Evolutionary conservation across 2,113 vertebrate genomes (phyloP).

Genomic region (Benitochromis conjunctus): DNA sequence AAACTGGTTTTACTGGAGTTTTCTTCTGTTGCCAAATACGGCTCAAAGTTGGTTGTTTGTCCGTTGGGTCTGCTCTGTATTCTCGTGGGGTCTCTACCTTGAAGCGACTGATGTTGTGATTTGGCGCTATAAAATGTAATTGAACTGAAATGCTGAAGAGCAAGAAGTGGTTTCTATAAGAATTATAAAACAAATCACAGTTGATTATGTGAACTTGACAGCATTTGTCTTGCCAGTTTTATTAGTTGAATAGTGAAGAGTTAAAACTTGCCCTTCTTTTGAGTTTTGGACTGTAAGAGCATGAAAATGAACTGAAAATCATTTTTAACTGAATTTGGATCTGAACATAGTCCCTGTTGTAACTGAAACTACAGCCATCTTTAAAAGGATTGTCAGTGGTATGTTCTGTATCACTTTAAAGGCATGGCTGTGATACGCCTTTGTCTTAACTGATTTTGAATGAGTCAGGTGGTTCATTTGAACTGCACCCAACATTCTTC

Average conservation of each 20-base stretch:
- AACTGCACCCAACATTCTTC: not conserved
- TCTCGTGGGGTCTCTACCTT: rapidly evolving
- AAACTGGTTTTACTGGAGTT: not conserved
- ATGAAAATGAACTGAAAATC: not conserved
- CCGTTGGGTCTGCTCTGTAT: not conserved
- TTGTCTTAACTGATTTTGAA: not conserved
- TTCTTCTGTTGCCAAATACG: not conserved
- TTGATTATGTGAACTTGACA: not conserved
- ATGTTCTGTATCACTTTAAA: not conserved
- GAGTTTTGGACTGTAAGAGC: not conserved
- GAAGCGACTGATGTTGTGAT: not conserved
- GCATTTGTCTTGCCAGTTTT: not conserved
- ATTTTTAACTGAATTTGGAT: not conserved
- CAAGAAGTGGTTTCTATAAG: not conserved
- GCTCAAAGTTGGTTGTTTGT: not conserved
- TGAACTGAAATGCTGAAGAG: not conserved
- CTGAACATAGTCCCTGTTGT: not conserved
- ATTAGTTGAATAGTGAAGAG: not conserved
- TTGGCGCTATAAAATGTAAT: not conserved
- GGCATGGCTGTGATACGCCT: not conserved
- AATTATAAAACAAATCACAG: not conserved
- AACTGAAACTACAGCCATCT: not conserved
- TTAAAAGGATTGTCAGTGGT: not conserved
- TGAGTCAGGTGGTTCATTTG: not conserved
- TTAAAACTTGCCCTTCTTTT: not conserved